phyloP scores from a whole-genome alignment of 2,113 vertebrate genomes.

The Pipra filicauda region DNA sequence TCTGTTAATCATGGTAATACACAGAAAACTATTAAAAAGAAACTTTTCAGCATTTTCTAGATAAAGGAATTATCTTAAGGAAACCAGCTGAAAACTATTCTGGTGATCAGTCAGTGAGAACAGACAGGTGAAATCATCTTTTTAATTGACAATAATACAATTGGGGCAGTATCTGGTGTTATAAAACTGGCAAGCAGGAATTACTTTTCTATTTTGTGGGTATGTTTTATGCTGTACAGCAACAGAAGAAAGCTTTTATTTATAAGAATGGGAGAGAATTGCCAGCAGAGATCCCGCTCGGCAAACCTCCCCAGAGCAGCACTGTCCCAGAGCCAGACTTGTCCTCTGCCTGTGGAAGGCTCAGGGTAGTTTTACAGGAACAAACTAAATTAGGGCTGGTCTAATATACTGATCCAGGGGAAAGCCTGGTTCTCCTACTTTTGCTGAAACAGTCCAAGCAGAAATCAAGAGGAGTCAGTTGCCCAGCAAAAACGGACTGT shows the following conservation, averaged over 20 bases:
- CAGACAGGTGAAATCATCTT: not conserved
- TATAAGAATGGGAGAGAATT: not conserved
- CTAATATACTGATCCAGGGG: not conserved
- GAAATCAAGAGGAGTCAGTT: not conserved
- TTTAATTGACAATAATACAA: not conserved
- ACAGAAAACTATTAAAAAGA: not conserved
- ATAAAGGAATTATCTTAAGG: not conserved
- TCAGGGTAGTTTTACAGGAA: not conserved
- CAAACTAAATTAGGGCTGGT: not conserved
- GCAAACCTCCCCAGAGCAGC: not conserved
- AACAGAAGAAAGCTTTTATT: not conserved
- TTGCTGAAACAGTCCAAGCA: not conserved
- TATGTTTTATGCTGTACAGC: not conserved
- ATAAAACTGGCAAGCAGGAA: not conserved
- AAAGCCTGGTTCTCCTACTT: not conserved
- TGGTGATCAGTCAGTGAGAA: not conserved
- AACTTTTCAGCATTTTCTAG: not conserved
- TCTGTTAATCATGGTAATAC: not conserved
- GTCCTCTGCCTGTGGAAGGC: not conserved
- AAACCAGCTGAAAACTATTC: not conserved
- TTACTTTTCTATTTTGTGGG: not conserved
- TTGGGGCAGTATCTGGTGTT: not conserved
- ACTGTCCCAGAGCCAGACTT: not conserved
- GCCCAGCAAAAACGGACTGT: not conserved
- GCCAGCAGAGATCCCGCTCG: not conserved